A percentile compares a stretch with the other conserved stretches of the same genome.
These are phyloP conservation scores for Ceyx melanurus DNA, from an alignment of 2,113 vertebrate genomes.

Conservation along the genomic window DNA sequence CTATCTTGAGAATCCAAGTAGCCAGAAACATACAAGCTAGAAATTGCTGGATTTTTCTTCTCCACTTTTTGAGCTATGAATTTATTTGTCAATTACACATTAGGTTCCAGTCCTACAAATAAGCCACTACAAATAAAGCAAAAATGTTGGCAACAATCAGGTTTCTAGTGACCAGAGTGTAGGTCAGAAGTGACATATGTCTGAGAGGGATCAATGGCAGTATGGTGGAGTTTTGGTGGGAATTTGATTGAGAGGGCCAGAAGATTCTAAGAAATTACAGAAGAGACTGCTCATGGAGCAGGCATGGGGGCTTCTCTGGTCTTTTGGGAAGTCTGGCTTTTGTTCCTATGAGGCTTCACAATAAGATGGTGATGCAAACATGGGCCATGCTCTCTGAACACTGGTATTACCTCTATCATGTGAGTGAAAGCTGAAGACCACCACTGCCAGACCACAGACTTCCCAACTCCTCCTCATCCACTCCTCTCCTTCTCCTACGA, in stretches of 20 bases:
- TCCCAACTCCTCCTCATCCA: neutral
- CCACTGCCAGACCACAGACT: neutral
- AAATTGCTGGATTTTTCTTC: neutral
- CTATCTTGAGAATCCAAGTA: neutral
- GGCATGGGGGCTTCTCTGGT: accelerated
- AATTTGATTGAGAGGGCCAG: neutral
- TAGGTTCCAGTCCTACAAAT: neutral
- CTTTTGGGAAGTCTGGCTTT: neutral
- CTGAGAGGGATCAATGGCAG: neutral
- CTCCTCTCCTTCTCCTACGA: neutral
- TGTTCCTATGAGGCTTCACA: neutral
- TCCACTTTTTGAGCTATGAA: neutral
- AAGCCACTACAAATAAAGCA: neutral
- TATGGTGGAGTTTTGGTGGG: accelerated
- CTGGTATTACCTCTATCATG: neutral
- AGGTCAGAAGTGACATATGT: neutral
- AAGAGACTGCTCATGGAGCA: neutral
- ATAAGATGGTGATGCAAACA: accelerated
- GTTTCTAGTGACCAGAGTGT: neutral
- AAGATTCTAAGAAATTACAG: neutral
- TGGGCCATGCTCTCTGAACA: accelerated
- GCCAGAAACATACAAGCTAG: neutral
- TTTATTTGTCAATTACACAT: neutral
- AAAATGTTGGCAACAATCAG: neutral
- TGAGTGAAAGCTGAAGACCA: neutral